Evolutionary conservation across 2,113 vertebrate species (phyloP).

Genomic region (Corythaeola cristata): DNA sequence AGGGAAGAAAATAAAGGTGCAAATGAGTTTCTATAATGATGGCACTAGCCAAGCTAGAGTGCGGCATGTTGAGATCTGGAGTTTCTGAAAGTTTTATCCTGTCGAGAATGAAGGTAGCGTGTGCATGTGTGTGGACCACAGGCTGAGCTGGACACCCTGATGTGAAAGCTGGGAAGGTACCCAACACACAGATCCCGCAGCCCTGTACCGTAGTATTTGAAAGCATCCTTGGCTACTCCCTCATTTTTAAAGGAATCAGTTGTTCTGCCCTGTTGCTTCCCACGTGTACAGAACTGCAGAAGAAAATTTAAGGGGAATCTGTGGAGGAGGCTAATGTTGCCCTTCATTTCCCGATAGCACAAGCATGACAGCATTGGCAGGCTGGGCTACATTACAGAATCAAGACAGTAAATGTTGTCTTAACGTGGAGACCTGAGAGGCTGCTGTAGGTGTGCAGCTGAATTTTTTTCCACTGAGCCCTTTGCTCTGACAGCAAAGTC

Average conservation of each 20-base stretch:
- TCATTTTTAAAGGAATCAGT: not conserved
- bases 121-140: not conserved
- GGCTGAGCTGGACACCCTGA: not conserved
- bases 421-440: not conserved
- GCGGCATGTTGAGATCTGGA: not conserved
- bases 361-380: not conserved
- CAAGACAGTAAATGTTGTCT: not conserved
- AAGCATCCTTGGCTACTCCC: not conserved
- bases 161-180: not conserved
- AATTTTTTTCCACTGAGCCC: not conserved
- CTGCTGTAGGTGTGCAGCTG: not conserved
- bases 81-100: not conserved
- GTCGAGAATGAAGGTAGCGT: not conserved
- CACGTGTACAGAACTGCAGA: not conserved
- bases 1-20: slow-evolving; percentile 20
- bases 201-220: not conserved
- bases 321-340: not conserved
- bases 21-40: not conserved
- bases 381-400: not conserved
- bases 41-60: not conserved
- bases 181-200: not conserved
- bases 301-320: not conserved
- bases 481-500: not conserved
- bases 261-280: not conserved
- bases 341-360: not conserved